Base-by-base conservation (phyloP, 2,888 invertebrate species). In the Agriopis marginaria region DNA sequence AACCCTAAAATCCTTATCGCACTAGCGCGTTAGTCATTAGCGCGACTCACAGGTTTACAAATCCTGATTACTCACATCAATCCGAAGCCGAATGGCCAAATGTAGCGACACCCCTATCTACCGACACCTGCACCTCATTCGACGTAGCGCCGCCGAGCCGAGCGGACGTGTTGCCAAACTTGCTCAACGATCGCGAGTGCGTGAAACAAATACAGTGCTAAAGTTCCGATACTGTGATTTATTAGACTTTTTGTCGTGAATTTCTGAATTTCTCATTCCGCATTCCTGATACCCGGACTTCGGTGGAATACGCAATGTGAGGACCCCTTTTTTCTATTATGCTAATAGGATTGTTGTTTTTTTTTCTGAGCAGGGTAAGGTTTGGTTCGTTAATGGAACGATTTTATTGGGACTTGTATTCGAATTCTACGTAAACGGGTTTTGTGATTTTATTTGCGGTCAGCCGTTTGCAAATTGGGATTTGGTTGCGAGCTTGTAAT, bases 221-320 rank as follows among this genome's bases (percentile, higher is more conserved):
- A 86, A 83, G 84, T 87, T 83, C 74, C 80, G 81, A 85, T 83
- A 76, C 77, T 84, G 89, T 90, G 89, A 86, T 89, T 86, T 87
- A 88, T 86, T 83, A 79, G 81, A 87, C 85, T 84, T 79, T 81
- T 79, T 80, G 79, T 80, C 79, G 82, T 86, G 84, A 83, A 84
- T 66, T 65, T 65, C 51, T 86, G 84, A 83, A 84, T 66, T 65
- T 65, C 51, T 65, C 69, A 65, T 65, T 62, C 61, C 61, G 40
- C 64, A 69, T 69, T 74, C 70, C 78, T 73, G 77, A 74, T 72
- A 71, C 70, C 72, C 79, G 79, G 69, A 80, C 85, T 82, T 80
- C 80, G 80, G 82, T 85, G 89, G 87, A 84, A 88, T 86, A 83
- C 80, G 75, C 75, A 82, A 83, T 78, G 91, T 92, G 84, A 92